Evolutionary conservation across 2,888 invertebrate genomes (phyloP).

Genomic region (Dryadula phaetusa): DNA sequence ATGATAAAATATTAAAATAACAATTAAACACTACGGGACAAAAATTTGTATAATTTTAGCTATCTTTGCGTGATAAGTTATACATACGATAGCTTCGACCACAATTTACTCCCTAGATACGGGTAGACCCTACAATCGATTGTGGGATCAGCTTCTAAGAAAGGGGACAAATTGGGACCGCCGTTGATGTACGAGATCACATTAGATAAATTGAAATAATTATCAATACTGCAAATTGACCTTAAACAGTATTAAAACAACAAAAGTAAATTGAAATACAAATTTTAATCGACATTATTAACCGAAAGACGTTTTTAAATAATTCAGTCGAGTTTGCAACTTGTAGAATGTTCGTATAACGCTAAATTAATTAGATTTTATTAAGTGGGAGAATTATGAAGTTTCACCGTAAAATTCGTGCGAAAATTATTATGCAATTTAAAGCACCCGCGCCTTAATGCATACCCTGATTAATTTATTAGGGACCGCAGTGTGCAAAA

Average conservation of each 20-base stretch:
- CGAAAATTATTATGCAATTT: constrained; percentile 72
- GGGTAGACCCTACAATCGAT: constrained; percentile 36
- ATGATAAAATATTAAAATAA: not conserved
- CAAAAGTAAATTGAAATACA: not conserved
- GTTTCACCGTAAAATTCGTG: constrained; percentile 57
- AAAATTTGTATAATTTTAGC: not conserved
- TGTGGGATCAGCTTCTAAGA: constrained; percentile 36
- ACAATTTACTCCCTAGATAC: constrained; percentile 39
- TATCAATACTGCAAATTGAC: not conserved
- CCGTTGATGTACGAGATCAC: constrained; percentile 27
- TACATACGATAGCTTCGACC: constrained; percentile 27
- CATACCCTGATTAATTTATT: constrained; percentile 73
- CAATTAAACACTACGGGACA: not conserved
- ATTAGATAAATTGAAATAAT: constrained; percentile 5
- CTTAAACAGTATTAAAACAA: constrained; percentile 6
- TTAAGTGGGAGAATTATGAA: constrained; percentile 61
- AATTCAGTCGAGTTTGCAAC: constrained; percentile 10
- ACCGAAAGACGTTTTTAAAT: constrained; percentile 18
- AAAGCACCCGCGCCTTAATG: constrained; percentile 66
- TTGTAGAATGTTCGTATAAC: constrained; percentile 28
- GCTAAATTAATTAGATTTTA: constrained; percentile 39
- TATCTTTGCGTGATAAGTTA: constrained; percentile 30
- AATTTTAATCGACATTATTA: constrained; percentile 5
- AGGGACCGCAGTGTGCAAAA: constrained; percentile 65
- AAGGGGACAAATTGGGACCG: constrained; percentile 36